phyloP scores from a whole-genome alignment of 2,113 vertebrate species.

The Onychostoma macrolepis region DNA sequence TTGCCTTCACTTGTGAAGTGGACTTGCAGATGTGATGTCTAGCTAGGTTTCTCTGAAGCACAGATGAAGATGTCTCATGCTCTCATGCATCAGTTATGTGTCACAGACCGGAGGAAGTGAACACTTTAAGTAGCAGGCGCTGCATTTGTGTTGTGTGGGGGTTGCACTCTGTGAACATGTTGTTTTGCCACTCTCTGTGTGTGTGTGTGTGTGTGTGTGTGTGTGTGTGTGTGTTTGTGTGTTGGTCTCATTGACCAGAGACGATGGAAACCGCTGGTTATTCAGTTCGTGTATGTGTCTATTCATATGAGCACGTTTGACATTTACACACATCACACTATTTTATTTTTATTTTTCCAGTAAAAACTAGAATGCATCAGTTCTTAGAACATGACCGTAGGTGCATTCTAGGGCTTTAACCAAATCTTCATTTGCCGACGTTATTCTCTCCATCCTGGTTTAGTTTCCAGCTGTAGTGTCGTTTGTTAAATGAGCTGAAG shows the following conservation, averaged over 20 bases:
- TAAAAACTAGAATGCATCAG: not conserved
- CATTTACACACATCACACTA: not conserved
- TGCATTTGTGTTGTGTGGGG: not conserved
- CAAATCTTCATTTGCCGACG: not conserved
- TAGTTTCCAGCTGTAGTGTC: too few species aligned
- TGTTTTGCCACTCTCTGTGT: not conserved
- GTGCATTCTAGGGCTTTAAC: not conserved
- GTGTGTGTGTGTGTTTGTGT: not conserved
- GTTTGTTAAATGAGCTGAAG: too few species aligned
- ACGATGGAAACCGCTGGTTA: not conserved
- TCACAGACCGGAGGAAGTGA: not conserved
- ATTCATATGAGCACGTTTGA: not conserved
- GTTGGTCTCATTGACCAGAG: not conserved
- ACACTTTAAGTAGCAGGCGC: not conserved
- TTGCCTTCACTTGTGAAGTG: not conserved
- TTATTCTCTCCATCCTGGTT: not conserved
- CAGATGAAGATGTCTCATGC: not conserved
- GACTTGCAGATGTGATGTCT: not conserved
- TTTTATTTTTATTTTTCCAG: not conserved
- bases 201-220: not conserved
- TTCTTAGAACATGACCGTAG: not conserved
- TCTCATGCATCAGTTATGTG: not conserved
- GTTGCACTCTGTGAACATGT: not conserved
- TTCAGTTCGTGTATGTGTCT: not conserved
- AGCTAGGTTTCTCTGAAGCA: not conserved